Conservation (phyloP, 2,888 invertebrate genomes). For the Colletes collaris region DNA sequence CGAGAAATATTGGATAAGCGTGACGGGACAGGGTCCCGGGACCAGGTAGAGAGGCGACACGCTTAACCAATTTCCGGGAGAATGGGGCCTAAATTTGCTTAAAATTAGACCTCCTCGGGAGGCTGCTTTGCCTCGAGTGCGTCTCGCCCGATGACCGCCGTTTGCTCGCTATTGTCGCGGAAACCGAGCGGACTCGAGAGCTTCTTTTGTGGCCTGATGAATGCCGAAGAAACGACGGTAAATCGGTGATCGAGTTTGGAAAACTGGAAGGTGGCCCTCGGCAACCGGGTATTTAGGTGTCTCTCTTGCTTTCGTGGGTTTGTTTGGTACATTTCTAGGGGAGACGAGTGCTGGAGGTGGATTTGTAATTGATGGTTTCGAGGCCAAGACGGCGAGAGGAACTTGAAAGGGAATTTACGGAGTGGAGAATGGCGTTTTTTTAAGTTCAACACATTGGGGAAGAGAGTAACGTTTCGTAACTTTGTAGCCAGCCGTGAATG, state of each 20-base stretch:
- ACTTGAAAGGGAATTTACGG: neutral
- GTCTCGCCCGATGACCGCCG: constrained; percentile 31
- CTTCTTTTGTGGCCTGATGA: constrained; percentile 15
- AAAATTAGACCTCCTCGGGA: constrained; percentile 71
- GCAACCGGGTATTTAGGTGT: neutral
- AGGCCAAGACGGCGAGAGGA: no score
- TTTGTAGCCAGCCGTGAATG: no score
- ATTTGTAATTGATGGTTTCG: neutral
- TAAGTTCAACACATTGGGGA: no score
- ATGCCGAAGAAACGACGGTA: constrained; percentile 1
- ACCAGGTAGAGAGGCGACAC: constrained; percentile 71
- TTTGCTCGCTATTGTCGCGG: constrained; percentile 44
- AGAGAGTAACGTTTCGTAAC: no score
- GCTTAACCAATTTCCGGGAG: constrained; percentile 76
- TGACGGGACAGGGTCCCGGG: constrained; percentile 60
- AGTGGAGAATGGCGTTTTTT: neutral
- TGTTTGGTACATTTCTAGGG: neutral
- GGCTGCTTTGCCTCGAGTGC: constrained; percentile 1
- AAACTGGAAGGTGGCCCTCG: neutral
- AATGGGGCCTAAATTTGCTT: constrained; percentile 74
- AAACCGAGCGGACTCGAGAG: constrained; percentile 30
- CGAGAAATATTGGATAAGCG: constrained; percentile 77
- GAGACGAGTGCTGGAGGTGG: neutral
- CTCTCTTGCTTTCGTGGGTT: neutral
- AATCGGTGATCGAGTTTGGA: constrained; percentile 30